Percentiles rank a stretch among this genome's conserved stretches.
Conservation (phyloP, 2,888 invertebrate genomes). For the Odontocolon sp. region DNA sequence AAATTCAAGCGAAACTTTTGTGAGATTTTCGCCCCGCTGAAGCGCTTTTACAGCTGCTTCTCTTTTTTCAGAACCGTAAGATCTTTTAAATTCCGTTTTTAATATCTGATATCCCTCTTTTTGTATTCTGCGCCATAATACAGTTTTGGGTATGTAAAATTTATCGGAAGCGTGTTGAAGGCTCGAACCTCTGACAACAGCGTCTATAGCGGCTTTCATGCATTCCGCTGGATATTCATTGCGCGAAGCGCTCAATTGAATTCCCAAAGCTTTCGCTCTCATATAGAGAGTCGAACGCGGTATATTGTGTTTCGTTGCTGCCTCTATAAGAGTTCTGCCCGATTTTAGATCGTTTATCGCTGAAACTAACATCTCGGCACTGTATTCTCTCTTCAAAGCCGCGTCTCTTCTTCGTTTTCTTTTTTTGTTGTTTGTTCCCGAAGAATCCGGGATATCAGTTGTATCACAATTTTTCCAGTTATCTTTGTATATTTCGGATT, state of each 20-base stretch:
- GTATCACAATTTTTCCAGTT: background rate
- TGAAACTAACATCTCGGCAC: conserved; percentile 76
- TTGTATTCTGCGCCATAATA: conserved; percentile 80
- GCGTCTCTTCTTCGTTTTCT: conserved; percentile 71
- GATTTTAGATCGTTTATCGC: conserved; percentile 78
- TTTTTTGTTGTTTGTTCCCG: conserved; percentile 55
- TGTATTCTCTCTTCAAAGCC: conserved; percentile 75
- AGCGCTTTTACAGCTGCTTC: conserved; percentile 80
- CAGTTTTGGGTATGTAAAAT: conserved; percentile 81
- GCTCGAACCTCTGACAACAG: conserved; percentile 80
- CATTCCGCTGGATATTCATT: conserved; percentile 80
- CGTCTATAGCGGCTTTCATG: conserved; percentile 79
- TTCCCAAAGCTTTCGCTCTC: conserved; percentile 78
- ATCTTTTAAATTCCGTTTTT: conserved; percentile 72
- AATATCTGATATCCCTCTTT: conserved; percentile 77
- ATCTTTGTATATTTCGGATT: background rate
- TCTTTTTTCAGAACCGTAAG: conserved; percentile 76
- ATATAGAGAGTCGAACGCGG: conserved; percentile 81
- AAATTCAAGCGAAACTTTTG: conserved; percentile 79
- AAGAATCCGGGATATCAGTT: background rate
- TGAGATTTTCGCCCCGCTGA: conserved; percentile 79
- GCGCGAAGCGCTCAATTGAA: conserved; percentile 77
- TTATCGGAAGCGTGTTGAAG: conserved; percentile 79
- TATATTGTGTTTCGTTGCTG: conserved; percentile 78
- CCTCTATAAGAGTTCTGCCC: conserved; percentile 78